Conservation (phyloP, 2,113 vertebrate species). For the Zosterops pallidus region DNA sequence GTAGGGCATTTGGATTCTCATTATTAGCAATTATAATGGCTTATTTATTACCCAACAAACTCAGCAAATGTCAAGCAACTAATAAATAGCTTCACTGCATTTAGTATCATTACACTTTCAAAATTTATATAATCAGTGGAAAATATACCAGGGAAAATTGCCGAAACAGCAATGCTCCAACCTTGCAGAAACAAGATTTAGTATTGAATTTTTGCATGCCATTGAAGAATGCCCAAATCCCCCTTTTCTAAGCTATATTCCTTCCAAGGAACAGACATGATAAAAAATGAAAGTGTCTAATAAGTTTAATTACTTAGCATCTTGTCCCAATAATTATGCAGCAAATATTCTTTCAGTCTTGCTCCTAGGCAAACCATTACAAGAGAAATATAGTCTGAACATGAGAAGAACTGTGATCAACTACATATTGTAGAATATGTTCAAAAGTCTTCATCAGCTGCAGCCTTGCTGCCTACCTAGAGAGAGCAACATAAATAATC, state of each 20-base stretch:
- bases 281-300: neutral
- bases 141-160: neutral
- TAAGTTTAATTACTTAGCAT: neutral
- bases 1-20: neutral
- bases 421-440: neutral
- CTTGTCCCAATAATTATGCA: neutral
- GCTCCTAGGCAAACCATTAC: neutral
- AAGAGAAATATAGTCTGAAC: neutral
- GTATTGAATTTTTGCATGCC: neutral
- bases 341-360: neutral
- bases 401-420: neutral
- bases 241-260: neutral
- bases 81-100: neutral
- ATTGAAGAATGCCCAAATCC: accelerated
- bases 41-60: neutral
- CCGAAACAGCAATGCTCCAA: neutral
- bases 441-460: neutral
- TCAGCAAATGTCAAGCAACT: neutral
- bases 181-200: neutral
- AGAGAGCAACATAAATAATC: neutral
- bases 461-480: neutral
- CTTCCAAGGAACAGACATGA: neutral
- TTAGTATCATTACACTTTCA: neutral
- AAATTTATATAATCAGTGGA: neutral
- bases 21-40: neutral